Conservation (phyloP, 2,113 vertebrate genomes). For the Etheostoma spectabile region DNA sequence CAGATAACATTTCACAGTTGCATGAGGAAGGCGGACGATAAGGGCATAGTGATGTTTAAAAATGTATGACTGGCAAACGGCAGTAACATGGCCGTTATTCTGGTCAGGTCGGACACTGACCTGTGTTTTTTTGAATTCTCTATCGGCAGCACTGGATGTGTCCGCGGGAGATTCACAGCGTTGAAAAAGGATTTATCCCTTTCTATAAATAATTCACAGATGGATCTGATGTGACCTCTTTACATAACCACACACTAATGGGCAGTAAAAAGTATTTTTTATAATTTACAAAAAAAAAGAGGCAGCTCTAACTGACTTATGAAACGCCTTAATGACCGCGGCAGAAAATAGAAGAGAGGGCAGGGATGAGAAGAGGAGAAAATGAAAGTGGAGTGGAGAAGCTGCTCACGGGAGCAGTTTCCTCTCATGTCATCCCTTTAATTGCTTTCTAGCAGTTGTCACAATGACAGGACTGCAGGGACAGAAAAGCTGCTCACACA, state of each 20-base stretch:
- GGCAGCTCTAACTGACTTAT: constrained; percentile 21
- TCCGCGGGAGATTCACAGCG: constrained; percentile 1
- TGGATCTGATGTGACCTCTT: constrained; percentile 38
- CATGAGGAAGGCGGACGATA: constrained; percentile 1
- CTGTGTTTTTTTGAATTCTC: constrained; percentile 15
- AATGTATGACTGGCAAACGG: constrained; percentile 66
- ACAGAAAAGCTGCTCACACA: constrained; percentile 49
- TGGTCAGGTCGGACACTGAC: constrained; percentile 50
- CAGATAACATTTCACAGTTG: constrained; percentile 9
- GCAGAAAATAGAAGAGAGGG: constrained; percentile 52
- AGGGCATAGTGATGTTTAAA: constrained; percentile 63
- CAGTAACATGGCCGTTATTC: constrained; percentile 39
- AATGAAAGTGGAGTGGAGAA: constrained; percentile 69
- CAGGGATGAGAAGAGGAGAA: constrained; percentile 64
- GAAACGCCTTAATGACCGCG: constrained; percentile 42
- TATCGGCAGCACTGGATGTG: neutral
- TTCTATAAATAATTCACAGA: constrained; percentile 53
- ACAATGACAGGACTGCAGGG: constrained; percentile 76
- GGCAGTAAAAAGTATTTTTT: constrained; percentile 13
- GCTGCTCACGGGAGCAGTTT: constrained; percentile 73
- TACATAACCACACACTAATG: constrained; percentile 32
- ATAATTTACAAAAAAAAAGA: constrained; percentile 41
- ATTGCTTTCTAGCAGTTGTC: constrained; percentile 79
- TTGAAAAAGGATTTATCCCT: constrained; percentile 30
- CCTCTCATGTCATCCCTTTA: constrained; percentile 77